Evolutionary conservation across 2,888 invertebrate genomes (phyloP).

Genomic region (Cataglyphis rosenhaueri): DNA sequence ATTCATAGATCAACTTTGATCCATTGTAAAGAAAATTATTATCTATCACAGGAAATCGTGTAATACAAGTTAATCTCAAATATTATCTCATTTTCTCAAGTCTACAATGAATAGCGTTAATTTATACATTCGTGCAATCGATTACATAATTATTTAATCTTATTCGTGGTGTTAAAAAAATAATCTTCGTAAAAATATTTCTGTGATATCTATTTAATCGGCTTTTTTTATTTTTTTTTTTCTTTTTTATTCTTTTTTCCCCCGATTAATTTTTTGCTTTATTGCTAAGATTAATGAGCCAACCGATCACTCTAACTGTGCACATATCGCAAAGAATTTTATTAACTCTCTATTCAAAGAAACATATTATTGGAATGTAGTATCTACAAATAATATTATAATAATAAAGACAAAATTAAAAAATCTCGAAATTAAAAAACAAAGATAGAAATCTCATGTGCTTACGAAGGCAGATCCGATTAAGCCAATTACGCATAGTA

Average conservation of each 20-base stretch:
- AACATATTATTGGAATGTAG: background rate
- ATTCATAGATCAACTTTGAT: background rate
- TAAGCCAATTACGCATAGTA: background rate
- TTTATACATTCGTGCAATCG: background rate
- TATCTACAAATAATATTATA: conserved; percentile 9
- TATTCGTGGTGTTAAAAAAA: background rate
- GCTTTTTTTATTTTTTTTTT: no score
- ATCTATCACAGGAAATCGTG: background rate
- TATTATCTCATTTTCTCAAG: background rate
- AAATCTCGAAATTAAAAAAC: background rate
- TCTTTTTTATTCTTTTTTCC: background rate
- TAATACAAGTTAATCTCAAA: background rate
- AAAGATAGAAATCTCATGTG: background rate
- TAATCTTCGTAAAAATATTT: background rate
- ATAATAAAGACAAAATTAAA: background rate
- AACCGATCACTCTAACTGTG: background rate
- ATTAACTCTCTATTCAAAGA: background rate
- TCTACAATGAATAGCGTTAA: background rate
- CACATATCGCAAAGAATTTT: background rate
- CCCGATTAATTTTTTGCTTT: background rate
- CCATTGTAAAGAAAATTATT: background rate
- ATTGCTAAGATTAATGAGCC: background rate
- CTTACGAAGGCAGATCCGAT: background rate
- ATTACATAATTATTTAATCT: conserved; percentile 11
- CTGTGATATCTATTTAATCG: background rate